These are phyloP conservation scores for Esox lucius DNA, from an alignment of 2,797 vertebrate genomes.

Conservation along the genomic window DNA sequence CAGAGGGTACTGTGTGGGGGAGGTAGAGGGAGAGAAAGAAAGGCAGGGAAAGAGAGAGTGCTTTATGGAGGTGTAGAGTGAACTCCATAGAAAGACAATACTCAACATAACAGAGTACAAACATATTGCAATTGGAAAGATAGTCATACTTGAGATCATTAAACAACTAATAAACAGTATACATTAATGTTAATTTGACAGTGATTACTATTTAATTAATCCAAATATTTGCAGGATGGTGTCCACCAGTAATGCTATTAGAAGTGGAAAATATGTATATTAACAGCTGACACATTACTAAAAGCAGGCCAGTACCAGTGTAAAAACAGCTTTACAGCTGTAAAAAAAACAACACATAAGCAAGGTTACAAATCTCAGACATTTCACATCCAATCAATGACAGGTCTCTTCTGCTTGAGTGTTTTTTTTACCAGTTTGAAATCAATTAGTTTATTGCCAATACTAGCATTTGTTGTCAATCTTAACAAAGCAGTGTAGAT, in stretches of 20 bases:
- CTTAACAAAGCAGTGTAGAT: neutral
- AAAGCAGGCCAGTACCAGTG: conserved; percentile 2
- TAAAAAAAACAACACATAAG: conserved; percentile 40
- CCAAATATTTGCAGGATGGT: neutral
- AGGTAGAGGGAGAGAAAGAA: conserved; percentile 5
- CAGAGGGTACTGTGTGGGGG: conserved; percentile 64
- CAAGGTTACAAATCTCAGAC: conserved; percentile 32
- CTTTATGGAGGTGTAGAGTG: neutral
- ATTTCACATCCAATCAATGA: conserved; percentile 61
- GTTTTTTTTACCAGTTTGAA: neutral
- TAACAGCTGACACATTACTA: neutral
- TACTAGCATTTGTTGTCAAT: neutral
- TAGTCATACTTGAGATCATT: neutral
- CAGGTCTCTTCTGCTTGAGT: conserved; percentile 45
- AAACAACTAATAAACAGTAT: neutral
- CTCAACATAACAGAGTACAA: neutral
- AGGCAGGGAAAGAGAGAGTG: neutral
- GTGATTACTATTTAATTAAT: neutral
- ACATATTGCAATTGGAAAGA: neutral
- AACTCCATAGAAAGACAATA: neutral
- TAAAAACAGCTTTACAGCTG: conserved; percentile 36
- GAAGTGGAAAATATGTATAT: too few relatives aligned
- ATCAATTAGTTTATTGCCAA: neutral
- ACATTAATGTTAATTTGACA: neutral
- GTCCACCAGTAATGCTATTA: neutral